Conservation (phyloP, 2,888 invertebrate genomes). For the Cryptophagus acutangulus region DNA sequence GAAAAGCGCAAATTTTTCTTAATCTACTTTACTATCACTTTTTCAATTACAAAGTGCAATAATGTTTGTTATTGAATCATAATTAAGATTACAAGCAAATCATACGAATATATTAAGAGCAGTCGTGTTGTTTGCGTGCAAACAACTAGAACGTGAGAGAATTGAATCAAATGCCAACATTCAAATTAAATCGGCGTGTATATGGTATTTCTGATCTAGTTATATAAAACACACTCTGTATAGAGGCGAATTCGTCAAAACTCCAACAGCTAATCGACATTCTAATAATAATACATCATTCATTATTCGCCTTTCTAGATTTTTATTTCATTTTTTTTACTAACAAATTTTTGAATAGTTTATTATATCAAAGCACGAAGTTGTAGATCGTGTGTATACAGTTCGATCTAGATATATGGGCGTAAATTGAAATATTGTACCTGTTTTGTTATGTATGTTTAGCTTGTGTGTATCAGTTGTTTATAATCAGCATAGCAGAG, state of each 20-base stretch:
- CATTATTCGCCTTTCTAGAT: too few species aligned
- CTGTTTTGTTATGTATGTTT: constrained; percentile 35
- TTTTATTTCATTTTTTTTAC: background rate
- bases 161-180: constrained; percentile 36
- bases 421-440: constrained; percentile 42
- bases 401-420: constrained; percentile 35
- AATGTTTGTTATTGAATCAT: too few species aligned
- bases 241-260: too few species aligned
- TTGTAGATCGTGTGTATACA: background rate
- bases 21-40: too few species aligned
- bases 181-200: constrained; percentile 24
- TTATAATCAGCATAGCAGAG: constrained; percentile 3
- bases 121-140: constrained; percentile 30
- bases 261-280: too few species aligned
- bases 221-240: constrained; percentile 15
- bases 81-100: constrained; percentile 6
- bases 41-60: too few species aligned
- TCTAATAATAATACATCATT: too few species aligned
- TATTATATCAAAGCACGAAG: background rate
- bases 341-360: background rate
- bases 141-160: constrained; percentile 43
- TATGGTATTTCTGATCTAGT: constrained; percentile 27
- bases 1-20: too few species aligned
- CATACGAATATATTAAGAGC: constrained; percentile 3
- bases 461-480: constrained; percentile 10